Evolutionary conservation across 35 echinoderm and acorn worm genomes (phyloP).

Genomic region (Heliocidaris erythrogramma): DNA sequence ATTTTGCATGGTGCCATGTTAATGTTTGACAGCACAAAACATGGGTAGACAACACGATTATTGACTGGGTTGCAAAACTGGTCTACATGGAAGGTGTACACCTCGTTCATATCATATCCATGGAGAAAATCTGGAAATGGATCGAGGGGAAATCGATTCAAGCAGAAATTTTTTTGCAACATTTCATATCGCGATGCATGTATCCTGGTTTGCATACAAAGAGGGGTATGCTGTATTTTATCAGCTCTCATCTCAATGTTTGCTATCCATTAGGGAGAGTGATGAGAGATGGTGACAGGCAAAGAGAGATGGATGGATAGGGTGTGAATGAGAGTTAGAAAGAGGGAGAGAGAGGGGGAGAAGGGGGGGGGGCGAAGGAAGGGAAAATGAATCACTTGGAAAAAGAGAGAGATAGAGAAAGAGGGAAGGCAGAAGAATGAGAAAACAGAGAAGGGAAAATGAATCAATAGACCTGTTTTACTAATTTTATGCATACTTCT

Average conservation of each 20-base stretch:
- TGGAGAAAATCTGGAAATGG: neutral
- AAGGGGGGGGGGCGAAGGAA: neutral
- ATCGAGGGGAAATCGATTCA: neutral
- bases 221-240: neutral
- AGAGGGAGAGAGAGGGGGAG: neutral
- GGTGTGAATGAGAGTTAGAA: neutral
- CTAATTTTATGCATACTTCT: no score
- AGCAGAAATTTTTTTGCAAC: neutral
- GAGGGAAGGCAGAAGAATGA: no score
- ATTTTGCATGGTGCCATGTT: no score
- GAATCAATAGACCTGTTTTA: no score
- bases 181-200: neutral
- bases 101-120: neutral
- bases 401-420: no score
- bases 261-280: constrained; percentile 10
- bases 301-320: neutral
- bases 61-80: no score
- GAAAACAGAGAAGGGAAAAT: no score
- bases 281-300: neutral
- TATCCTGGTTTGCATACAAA: neutral
- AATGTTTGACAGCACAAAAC: no score
- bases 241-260: neutral
- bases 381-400: no score
- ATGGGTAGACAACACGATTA: no score
- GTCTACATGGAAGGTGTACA: no score